Conservation (phyloP, 2,797 vertebrate species). For the Ciconia nigra region DNA sequence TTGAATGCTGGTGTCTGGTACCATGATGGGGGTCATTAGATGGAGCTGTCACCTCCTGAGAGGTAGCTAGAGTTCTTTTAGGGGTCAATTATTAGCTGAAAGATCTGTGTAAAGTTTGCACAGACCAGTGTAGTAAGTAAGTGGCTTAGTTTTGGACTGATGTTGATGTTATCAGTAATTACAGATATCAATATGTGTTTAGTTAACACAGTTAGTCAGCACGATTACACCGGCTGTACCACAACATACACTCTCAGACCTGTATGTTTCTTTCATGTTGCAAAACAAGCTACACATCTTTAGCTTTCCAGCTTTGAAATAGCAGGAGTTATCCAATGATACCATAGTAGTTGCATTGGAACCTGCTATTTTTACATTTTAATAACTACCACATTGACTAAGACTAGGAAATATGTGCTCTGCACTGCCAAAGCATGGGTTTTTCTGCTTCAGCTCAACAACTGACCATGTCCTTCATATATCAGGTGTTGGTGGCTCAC, state of each 20-base stretch:
- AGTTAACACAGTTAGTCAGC: background rate
- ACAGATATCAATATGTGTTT: background rate
- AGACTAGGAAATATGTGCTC: background rate
- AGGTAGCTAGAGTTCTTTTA: background rate
- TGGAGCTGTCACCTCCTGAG: background rate
- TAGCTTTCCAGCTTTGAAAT: background rate
- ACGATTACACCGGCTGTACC: accelerated
- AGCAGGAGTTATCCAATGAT: background rate
- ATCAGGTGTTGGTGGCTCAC: background rate
- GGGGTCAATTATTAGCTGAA: background rate
- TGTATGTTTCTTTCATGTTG: background rate
- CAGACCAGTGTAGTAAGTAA: background rate
- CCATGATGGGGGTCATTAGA: background rate
- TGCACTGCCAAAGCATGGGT: background rate
- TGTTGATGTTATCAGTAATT: background rate
- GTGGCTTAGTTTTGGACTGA: background rate
- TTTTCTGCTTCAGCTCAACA: background rate
- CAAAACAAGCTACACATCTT: background rate
- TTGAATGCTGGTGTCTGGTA: background rate
- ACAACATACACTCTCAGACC: background rate
- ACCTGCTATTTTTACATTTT: background rate
- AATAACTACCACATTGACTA: background rate
- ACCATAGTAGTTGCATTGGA: background rate
- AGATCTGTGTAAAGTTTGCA: background rate
- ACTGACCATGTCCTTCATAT: background rate